Evolutionary conservation across 2,797 vertebrate genomes (phyloP), one percentile per base, ranked within the genome.

Genomic region (Trematocara caparti): DNA sequence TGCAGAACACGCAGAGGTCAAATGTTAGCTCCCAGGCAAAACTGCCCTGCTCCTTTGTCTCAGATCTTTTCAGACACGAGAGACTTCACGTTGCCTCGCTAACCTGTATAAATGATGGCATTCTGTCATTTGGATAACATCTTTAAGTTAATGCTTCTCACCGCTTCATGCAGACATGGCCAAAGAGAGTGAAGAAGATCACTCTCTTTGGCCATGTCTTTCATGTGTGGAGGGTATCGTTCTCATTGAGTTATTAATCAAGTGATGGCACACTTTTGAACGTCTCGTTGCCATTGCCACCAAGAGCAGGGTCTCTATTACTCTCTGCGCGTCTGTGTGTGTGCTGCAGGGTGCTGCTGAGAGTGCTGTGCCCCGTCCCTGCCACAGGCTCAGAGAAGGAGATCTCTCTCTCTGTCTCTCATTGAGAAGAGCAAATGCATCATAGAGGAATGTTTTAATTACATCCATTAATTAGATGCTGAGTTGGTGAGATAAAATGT

Each of bases 11-110:
- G 19, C 53, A 10, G 49, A 85, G 83, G 81, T 64, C 8, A 5
- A 57, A 78, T 77, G 86, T 80, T 21, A 77, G 62, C 79, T 79
- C 74, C 45, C 36, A 14, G 79, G 55, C 34, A 45, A 80, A 85
- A 86, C 53, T 71, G 66, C 66, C 49, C n/a, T 2, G 49, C 85
- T 80, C 64, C 74, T 73, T 49, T 59, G 74, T 75, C 81, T 79
- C 55, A 71, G 24, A 43, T 30, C 66, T 47, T 69, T 69, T 71
- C 24, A 71, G 24, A 71, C 40, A 71, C 8, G 66, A 45, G 43
- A 71, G 40, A 71, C 66, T 71, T 47, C 24, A 47, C 15, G 4
- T 71, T 47, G 24, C 43, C 27, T 71, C 15, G 14, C 10, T 47
- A 30, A 47, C 27, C 66, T 8, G 40, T 32, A 12, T 71, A 71